Base-by-base conservation (phyloP, 2,888 invertebrate genomes). In the Aporophyla lueneburgensis region DNA sequence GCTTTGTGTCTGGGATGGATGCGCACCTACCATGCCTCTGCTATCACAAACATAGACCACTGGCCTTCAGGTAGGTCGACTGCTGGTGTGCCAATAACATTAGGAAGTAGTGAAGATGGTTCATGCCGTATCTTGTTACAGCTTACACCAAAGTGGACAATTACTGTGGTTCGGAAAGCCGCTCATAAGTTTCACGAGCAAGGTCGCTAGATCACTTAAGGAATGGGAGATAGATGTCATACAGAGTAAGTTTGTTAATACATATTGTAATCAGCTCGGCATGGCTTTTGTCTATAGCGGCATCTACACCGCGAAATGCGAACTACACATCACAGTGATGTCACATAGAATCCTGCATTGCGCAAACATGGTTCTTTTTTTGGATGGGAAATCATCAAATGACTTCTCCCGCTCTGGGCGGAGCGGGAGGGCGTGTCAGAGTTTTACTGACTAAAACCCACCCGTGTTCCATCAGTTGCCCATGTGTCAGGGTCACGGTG, bases 151-250 rank as follows among this genome's bases (percentile, higher is more conserved):
- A 6, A 62, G 7, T 1, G 40, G 12, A 1, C 16, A 33, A 10
- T 14, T 75, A 3, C 1, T 0, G 9, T 75, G 62, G 76, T 40
- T 75, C 5, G 74, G 76, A 0, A 46, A 40, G 10, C 62, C 74
- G 0, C 40, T 75, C 9, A 16, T 54, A 5, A 12, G 24, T 5
- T 24, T 49, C 9, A 27, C 54, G 1, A 24, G 0, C 5, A 63
- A 54, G 7, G 0, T 75, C 9, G 62, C 54, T 7, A 63, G 3
- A 9, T 21, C 16, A 5, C 46, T 75, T 0, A 63, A 54, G 16
- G 21, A 40, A 24, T 24, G 7, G 4, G 3, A 63, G 0, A 56
- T 49, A 16, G 24, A 21, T 0, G 3, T 10, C 1, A 14, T 76
- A 16, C 62, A 33, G 33, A 21, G 74, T 65, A 0, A 58, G 19